Evolutionary conservation across 1,140 invertebrate species (phyloP), one percentile per base, ranked within the genome.

Genomic region (Drosophila tsacasi): DNA sequence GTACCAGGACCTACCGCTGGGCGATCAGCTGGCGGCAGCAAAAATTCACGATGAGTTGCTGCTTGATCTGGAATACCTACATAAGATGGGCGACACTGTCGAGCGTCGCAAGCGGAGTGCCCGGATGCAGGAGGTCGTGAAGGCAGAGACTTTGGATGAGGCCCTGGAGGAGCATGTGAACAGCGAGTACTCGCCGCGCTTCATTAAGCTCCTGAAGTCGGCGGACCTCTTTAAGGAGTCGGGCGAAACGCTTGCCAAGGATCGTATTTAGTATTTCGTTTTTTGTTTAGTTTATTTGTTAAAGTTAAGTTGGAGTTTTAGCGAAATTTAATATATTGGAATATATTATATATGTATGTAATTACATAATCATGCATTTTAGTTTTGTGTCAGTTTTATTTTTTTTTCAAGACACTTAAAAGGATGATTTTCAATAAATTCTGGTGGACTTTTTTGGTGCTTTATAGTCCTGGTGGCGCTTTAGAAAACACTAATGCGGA

Each of bases 191-290:
- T 66, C 84, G 10, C 78, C 81, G 0, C 66, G 85, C 0, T 89
- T 89, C 3, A 71, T 89, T 2, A 90, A 90, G 46, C 59, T 90
- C 1, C 46, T 90, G 0, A 90, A 80, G 44, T 76, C 85, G 0
- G 86, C 85, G 0, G 85, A 90, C 19, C 65, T 90, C 1, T 90
- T 80, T 23, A 90, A 75, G 67, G 71, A 77, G 39, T 67, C 67
- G 8, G 85, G 85, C 9, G 78, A 81, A 39, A 71, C 81, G 23
- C 63, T 76, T 37, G 73, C 85, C 6, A 90, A 62, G 63, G 68
- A 50, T 15, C 73, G 67, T 8, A 32, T 66, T 9, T 74, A 35
- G 52, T 10, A 32, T 44, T 62, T n/a, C 1, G 3, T 32, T 60
- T 46, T 23, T 21, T 42, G 27, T 23, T 40, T 63, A 9, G 13